Base-by-base conservation (phyloP, 64 coral and sea anemone genomes). In the Stichodactyla helianthus region DNA sequence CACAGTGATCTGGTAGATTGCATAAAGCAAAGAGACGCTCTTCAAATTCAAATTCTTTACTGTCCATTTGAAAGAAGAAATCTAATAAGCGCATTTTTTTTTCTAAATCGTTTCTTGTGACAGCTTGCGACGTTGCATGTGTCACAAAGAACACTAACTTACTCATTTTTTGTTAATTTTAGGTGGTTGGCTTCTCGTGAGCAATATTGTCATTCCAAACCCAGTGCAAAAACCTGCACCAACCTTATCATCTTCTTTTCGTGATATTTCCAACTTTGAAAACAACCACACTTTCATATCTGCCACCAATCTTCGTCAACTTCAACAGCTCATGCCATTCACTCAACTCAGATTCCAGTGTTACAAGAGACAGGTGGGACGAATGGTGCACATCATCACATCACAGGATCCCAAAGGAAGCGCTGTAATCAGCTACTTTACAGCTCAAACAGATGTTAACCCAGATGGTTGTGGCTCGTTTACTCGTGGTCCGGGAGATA, bases 301-400 rank as follows among this genome's bases (percentile, higher is more conserved):
- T 7, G 54, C 23, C 5, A 83, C 50, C 22, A 63, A 59, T 27
- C 51, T 89, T 18, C n/a, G 70, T 2, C 59, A 83, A 35, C 81
- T 89, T 10, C 53, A 51, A 28, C 53, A 0, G 20, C n/a, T 55
- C 7, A 8, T 89, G 13, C 0, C 11, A 18, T 83, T 89, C 4
- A 89, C 79, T 20, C 59, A 83, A 22, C 88, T 89, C 4, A 76
- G 88, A 74, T 89, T 89, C 59, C 80, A 89, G 44, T 89, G 88
- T 82, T 57, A 53, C 15, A 70, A 89, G 55, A 1, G 71, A 77
- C 5, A 20, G 18, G 52, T 79, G 6, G 65, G 85, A 1, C 50
- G 23, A 22, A 64, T 50, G 23, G 15, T 86, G 51, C 60, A 86
- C 19, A n/a, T 86, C 4, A 74, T 71, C 11, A 71, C 19, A 2